Evolutionary conservation across 2,113 vertebrate species (phyloP).

Genomic region (Pteropus alecto): DNA sequence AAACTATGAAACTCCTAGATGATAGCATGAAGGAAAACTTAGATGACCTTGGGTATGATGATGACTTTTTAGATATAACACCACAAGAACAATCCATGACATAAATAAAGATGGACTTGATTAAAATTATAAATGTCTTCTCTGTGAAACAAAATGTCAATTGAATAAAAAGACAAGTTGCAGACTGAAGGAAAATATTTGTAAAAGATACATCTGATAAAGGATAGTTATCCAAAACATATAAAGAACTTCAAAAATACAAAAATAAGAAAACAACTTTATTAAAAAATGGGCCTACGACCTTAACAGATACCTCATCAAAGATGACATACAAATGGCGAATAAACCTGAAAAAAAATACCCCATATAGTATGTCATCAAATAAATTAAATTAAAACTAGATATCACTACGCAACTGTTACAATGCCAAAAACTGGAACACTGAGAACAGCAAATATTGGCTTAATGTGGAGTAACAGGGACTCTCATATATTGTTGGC

Average conservation of each 20-base stretch:
- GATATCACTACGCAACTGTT: neutral
- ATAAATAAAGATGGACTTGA: neutral
- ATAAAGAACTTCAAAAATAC: neutral
- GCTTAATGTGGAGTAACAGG: neutral
- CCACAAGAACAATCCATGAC: neutral
- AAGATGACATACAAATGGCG: neutral
- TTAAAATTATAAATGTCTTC: neutral
- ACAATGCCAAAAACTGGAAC: neutral
- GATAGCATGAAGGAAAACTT: neutral
- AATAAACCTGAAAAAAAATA: neutral
- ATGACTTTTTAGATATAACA: neutral
- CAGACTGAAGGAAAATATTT: neutral
- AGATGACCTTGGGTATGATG: neutral
- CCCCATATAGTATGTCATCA: neutral
- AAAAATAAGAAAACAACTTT: neutral
- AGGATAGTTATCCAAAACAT: neutral
- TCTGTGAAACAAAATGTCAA: neutral
- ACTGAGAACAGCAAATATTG: no score
- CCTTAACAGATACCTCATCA: neutral
- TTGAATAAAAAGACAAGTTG: neutral
- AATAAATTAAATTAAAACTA: neutral
- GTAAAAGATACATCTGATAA: neutral
- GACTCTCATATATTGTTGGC: neutral
- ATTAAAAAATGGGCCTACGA: neutral
- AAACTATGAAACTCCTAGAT: neutral